These are phyloP conservation scores for Plusia festucae DNA, from an alignment of 2,888 invertebrate species.

Conservation along the genomic window DNA sequence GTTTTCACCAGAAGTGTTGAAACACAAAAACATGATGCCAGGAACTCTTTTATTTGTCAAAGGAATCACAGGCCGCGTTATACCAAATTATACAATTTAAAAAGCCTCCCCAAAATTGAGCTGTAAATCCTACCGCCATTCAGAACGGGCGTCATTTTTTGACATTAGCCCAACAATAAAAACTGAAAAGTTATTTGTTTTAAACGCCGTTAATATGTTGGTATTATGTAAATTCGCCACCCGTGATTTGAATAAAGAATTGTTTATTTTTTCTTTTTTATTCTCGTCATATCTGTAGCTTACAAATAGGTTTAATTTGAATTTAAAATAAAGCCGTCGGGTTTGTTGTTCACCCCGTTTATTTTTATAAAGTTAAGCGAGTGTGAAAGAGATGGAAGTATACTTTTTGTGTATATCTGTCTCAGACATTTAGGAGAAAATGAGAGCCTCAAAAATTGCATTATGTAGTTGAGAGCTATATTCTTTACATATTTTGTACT, in stretches of 20 bases:
- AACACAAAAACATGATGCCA: neutral
- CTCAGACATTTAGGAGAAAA: neutral
- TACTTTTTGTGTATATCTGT: conserved; percentile 3
- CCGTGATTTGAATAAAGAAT: conserved; percentile 54
- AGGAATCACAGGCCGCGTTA: conserved; percentile 31
- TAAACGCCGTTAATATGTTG: conserved; percentile 50
- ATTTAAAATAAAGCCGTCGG: conserved; percentile 34
- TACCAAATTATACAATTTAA: conserved; percentile 45
- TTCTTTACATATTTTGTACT: conserved; percentile 9
- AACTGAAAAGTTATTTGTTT: conserved; percentile 54
- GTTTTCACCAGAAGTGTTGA: neutral
- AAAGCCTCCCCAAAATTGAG: conserved; percentile 31
- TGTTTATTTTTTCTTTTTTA: conserved; percentile 37
- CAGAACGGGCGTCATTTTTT: conserved; percentile 35
- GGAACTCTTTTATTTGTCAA: conserved; percentile 25
- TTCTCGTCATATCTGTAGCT: conserved; percentile 30
- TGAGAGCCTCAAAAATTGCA: conserved; percentile 10
- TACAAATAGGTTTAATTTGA: conserved; percentile 50
- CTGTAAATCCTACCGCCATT: conserved; percentile 38
- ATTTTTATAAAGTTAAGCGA: conserved; percentile 2
- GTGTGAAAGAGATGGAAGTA: conserved; percentile 11
- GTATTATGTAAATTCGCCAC: conserved; percentile 48
- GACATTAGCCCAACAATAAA: conserved; percentile 48
- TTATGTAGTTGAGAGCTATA: neutral
- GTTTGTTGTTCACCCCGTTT: conserved; percentile 15